phyloP scores from a whole-genome alignment of 2,888 invertebrate genomes.

The Conistra vaccinii region DNA sequence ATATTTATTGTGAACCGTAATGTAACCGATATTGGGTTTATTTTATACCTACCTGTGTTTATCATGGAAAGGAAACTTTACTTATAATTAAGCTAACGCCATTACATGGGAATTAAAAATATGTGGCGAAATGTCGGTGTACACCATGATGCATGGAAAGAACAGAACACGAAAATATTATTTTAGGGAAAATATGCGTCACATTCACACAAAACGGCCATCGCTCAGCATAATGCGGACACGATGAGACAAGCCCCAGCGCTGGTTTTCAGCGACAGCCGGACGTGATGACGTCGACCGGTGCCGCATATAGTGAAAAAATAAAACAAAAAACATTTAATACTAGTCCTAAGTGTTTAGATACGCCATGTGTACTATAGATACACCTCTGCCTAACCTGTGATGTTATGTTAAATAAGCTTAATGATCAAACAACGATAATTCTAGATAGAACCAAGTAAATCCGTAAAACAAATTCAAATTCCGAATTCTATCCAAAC shows the following conservation, averaged over 20 bases:
- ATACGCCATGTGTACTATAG: neutral
- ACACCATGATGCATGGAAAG: neutral
- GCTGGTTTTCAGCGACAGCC: too few species aligned
- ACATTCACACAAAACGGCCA: too few species aligned
- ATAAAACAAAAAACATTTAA: too few species aligned
- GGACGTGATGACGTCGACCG: too few species aligned
- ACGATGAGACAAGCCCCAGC: too few species aligned
- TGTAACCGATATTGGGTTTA: neutral
- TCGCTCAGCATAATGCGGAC: too few species aligned
- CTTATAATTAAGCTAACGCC: neutral
- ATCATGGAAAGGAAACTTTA: neutral
- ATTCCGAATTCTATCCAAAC: constrained; percentile 10
- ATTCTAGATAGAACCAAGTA: neutral
- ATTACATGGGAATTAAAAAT: neutral
- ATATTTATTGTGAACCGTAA: neutral
- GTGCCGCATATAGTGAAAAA: too few species aligned
- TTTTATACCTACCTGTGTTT: neutral
- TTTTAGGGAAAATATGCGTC: too few species aligned
- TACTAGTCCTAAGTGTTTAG: too few species aligned
- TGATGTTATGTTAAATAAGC: neutral
- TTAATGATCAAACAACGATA: neutral
- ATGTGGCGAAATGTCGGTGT: neutral
- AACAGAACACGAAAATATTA: too few species aligned
- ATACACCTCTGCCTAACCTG: neutral
- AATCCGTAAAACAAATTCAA: constrained; percentile 15